Base-by-base conservation (phyloP, 2,797 vertebrate species). In the Parotocinclus haroldoi region DNA sequence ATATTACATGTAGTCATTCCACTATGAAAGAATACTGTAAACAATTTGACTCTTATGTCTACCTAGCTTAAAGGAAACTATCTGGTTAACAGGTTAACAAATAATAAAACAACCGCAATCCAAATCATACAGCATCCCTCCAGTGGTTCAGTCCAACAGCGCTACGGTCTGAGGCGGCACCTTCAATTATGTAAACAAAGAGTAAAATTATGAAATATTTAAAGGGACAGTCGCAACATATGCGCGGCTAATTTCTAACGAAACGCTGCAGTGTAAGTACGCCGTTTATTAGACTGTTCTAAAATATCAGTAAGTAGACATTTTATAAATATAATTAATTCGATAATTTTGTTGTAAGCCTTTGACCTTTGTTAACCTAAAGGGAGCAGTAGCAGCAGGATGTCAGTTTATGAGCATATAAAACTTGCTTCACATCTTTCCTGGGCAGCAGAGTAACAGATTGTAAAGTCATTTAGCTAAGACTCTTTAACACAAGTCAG, bases 161-260 rank as follows among this genome's bases (percentile, higher is more conserved):
- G 63, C 58, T 57, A 66, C 66, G 68, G 64, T 75, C 58, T 63
- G 63, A 76, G 79, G 77, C 69, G 67, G 77, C 63, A 63, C 82
- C 84, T 76, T 79, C 78, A 95, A 91, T 97, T 97, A 96, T 98
- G 95, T 98, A 97, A 98, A 98, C 96, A 98, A 91, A 94, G 92
- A 93, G 89, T 92, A 94, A 89, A 89, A 90, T 79, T 86, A 87
- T 86, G 79, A 84, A 80, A 80, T 85, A 87, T 89, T 94, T 95
- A 94, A 93, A 94, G 90, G 78, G 83, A 78, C 82, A 84, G 58
- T 63, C 14, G 46, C 38, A 66, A 16, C 17, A 37, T 37, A 37
- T 37, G 18, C 42, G 53, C 7, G 27, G 27, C 27, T 27, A 2
- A 27, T 27, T 5, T 27, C 2, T 27, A 27, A 27, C 27, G 27